These are phyloP conservation scores for Agapetus fuscipes DNA, from an alignment of 2,888 invertebrate species.

Conservation along the genomic window DNA sequence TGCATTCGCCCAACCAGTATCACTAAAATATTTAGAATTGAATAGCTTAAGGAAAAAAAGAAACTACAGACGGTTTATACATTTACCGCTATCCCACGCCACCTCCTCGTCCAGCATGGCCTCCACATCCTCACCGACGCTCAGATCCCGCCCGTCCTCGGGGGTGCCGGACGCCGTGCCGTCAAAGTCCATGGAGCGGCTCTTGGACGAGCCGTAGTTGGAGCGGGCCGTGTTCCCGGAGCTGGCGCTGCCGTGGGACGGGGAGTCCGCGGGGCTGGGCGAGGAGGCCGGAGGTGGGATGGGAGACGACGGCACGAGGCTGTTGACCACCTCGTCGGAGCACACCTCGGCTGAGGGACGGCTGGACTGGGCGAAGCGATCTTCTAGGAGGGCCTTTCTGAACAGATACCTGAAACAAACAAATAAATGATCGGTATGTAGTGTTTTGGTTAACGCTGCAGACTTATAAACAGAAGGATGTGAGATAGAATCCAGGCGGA, in stretches of 20 bases:
- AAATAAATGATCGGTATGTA: constrained; percentile 2
- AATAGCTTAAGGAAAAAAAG: too few relatives aligned
- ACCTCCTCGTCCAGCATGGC: constrained; percentile 28
- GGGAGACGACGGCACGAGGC: constrained; percentile 7
- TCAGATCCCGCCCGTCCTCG: constrained; percentile 10
- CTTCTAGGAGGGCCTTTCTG: constrained; percentile 67
- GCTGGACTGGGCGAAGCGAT: constrained; percentile 56
- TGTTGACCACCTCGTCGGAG: constrained; percentile 39
- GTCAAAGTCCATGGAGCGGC: constrained; percentile 20
- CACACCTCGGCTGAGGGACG: constrained; percentile 20
- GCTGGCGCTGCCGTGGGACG: constrained; percentile 32
- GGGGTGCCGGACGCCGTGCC: constrained; percentile 27
- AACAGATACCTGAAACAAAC: constrained; percentile 54
- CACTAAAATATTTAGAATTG: too few relatives aligned
- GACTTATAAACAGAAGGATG: too few relatives aligned
- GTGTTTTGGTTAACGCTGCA: too few relatives aligned
- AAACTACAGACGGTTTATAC: too few relatives aligned
- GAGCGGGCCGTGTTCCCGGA: constrained; percentile 16
- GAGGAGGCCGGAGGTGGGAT: not conserved
- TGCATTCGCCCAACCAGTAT: too few relatives aligned
- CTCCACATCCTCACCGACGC: constrained; percentile 22
- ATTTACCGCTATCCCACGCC: constrained; percentile 44
- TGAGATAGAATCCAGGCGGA: too few relatives aligned
- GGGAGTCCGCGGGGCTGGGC: constrained; percentile 2
- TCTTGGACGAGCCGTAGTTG: constrained; percentile 17